Percentiles rank a stretch among this genome's conserved stretches.
Evolutionary conservation across 2,113 vertebrate genomes (phyloP).

Genomic region (Empidonax alnorum): DNA sequence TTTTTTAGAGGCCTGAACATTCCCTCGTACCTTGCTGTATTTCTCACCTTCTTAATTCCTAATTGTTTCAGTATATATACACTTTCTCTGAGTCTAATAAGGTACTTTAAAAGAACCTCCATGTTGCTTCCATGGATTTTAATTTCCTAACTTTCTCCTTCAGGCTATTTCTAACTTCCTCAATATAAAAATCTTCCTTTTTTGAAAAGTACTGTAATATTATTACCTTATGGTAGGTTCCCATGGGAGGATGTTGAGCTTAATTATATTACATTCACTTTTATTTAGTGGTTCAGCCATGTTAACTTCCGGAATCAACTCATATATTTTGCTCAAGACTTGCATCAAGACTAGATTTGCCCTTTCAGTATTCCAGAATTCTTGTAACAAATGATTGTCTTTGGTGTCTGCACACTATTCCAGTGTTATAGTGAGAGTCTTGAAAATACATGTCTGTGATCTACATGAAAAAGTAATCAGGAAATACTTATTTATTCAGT

Average conservation of each 20-base stretch:
- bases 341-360: constrained; percentile 50
- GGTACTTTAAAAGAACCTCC: constrained; percentile 43
- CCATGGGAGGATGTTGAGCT: constrained; percentile 70
- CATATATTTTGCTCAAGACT: constrained; percentile 39
- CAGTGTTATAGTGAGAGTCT: constrained; percentile 29
- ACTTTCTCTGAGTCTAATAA: constrained; percentile 29
- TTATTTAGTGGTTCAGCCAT: constrained; percentile 74
- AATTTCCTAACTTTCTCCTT: constrained; percentile 73
- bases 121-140: constrained; percentile 59
- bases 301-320: constrained; percentile 72
- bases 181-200: constrained; percentile 72
- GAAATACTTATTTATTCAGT: background rate
- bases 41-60: constrained; percentile 68
- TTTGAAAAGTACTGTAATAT: constrained; percentile 72
- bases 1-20: constrained; percentile 32
- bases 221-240: constrained; percentile 68
- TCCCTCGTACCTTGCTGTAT: constrained; percentile 5
- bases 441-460: constrained; percentile 37
- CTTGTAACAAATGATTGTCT: constrained; percentile 62
- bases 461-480: background rate
- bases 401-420: constrained; percentile 54
- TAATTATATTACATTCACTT: constrained; percentile 76
- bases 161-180: constrained; percentile 71
- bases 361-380: constrained; percentile 45
- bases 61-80: constrained; percentile 47